Percentiles rank a stretch among this genome's conserved stretches.
These are phyloP conservation scores for Actinostola sp. DNA, from an alignment of 92 coral and sea anemone genomes.

Conservation along the genomic window DNA sequence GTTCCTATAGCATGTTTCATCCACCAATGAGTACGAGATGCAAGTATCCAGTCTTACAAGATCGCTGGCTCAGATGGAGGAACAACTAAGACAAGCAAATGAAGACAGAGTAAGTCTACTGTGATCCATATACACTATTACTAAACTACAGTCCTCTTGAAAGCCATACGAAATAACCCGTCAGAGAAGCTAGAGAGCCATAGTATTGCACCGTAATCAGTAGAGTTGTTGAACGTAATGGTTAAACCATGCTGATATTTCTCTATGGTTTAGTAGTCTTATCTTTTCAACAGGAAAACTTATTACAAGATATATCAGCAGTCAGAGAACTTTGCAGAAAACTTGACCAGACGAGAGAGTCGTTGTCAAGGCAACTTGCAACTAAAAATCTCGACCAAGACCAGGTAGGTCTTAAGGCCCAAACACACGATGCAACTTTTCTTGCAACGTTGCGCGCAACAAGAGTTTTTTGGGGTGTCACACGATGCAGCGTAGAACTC, in stretches of 20 bases:
- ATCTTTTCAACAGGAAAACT: conserved; percentile 69
- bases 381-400: conserved; percentile 93
- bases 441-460: no score
- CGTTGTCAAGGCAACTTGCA: conserved; percentile 88
- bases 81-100: conserved; percentile 93
- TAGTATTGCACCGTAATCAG: no score
- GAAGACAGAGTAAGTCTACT: conserved; percentile 84
- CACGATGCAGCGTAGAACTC: no score
- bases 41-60: conserved; percentile 94
- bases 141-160: no score
- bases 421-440: no score
- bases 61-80: conserved; percentile 96
- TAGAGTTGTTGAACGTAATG: no score
- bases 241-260: no score
- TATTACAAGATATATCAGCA: conserved; percentile 89
- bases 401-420: no score
- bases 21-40: conserved; percentile 86
- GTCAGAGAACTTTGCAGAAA: conserved; percentile 95
- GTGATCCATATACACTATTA: not conserved
- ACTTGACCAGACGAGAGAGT: conserved; percentile 94
- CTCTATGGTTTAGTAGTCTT: not conserved
- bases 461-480: no score
- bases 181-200: no score
- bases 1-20: conserved; percentile 68
- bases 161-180: no score